These are phyloP conservation scores for Germaria angustata DNA, from an alignment of 2,888 invertebrate species.

Conservation along the genomic window DNA sequence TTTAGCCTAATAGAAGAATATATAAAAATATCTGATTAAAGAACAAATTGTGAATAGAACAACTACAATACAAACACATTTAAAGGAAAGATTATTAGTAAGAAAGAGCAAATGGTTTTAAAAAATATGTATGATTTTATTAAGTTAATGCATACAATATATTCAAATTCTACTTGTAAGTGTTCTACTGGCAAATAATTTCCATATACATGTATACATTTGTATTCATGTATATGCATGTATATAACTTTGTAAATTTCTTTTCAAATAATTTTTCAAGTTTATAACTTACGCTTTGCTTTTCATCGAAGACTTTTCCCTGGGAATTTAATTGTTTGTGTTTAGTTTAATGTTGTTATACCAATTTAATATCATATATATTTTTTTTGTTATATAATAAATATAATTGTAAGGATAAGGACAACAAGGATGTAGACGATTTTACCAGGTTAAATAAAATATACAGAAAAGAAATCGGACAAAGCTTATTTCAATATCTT, in stretches of 20 bases:
- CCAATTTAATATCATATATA: conserved; percentile 45
- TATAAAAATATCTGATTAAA: conserved; percentile 62
- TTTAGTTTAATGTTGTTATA: conserved; percentile 46
- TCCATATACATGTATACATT: background rate
- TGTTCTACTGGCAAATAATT: background rate
- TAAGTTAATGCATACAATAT: too few species aligned
- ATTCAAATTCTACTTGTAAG: too few species aligned
- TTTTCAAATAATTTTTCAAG: conserved; percentile 45
- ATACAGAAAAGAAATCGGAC: conserved; percentile 55
- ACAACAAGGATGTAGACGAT: conserved; percentile 51
- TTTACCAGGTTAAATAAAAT: conserved; percentile 46
- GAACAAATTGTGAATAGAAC: conserved; percentile 19
- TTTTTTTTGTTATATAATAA: conserved; percentile 30
- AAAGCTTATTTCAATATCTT: conserved; percentile 44
- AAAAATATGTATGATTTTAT: background rate
- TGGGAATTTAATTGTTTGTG: conserved; percentile 64
- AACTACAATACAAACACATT: conserved; percentile 5
- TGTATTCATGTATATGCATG: conserved; percentile 45
- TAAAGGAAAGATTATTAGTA: conserved; percentile 3
- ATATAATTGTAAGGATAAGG: conserved; percentile 42
- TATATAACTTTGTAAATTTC: conserved; percentile 17
- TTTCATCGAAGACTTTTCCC: conserved; percentile 78
- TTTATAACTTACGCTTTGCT: conserved; percentile 77
- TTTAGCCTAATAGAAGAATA: conserved; percentile 81
- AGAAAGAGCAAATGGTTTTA: background rate